Percentiles rank a stretch among this genome's conserved stretches.
These are phyloP conservation scores for Leuctra nigra DNA, from an alignment of 2,888 invertebrate genomes.

Conservation along the genomic window DNA sequence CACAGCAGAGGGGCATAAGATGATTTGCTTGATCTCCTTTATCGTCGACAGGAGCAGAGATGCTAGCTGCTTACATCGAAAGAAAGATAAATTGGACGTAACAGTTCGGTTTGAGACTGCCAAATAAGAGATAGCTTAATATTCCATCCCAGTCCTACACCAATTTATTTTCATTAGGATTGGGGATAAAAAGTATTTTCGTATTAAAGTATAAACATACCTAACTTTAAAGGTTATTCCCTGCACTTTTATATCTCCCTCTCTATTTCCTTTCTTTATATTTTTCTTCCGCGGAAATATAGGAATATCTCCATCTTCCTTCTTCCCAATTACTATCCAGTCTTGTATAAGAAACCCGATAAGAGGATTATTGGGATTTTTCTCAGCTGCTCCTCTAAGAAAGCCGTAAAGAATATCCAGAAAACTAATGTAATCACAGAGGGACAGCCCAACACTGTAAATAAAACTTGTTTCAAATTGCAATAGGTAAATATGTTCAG, in stretches of 20 bases:
- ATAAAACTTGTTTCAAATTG: too few species aligned
- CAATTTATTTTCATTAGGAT: constrained; percentile 25
- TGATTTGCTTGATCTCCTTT: constrained; percentile 3
- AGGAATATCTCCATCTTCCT: too few species aligned
- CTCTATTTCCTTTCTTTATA: constrained; percentile 4
- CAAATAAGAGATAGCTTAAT: constrained; percentile 23
- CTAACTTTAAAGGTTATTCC: too few species aligned
- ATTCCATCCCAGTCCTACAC: constrained; percentile 20
- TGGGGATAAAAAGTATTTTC: too few species aligned
- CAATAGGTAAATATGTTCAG: too few species aligned
- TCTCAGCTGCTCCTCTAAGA: constrained; percentile 19
- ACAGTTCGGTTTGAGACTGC: constrained; percentile 23
- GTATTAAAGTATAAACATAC: too few species aligned
- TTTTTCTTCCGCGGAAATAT: too few species aligned
- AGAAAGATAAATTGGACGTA: constrained; percentile 22
- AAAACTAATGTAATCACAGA: too few species aligned
- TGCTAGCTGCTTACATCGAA: too few species aligned
- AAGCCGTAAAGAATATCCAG: too few species aligned
- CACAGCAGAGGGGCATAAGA: neutral
- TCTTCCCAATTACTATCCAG: constrained; percentile 1
- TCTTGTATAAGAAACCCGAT: constrained; percentile 9
- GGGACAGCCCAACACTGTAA: too few species aligned
- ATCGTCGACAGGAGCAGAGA: neutral
- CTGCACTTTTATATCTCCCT: neutral
- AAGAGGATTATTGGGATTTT: constrained; percentile 21